A percentile compares a stretch with the other conserved stretches of the same genome.
Evolutionary conservation across 1,140 invertebrate genomes (phyloP).

Genomic region (Bilobella aurantiaca): DNA sequence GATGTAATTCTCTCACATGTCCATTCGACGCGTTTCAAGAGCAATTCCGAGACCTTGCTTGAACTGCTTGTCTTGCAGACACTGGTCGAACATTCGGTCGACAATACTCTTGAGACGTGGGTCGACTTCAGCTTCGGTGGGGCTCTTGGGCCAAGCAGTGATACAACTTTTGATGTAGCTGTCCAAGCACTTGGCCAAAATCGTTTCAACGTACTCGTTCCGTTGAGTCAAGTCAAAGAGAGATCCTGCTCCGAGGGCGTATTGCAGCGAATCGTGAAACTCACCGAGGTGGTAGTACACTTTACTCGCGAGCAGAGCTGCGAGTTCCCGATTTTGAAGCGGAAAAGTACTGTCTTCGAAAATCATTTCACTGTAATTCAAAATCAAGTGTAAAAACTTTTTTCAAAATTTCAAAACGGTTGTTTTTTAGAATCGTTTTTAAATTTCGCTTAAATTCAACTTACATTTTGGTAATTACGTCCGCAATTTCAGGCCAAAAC

Average conservation of each 20-base stretch:
- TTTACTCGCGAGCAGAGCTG: slow-evolving; percentile 94
- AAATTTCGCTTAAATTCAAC: too few relatives aligned
- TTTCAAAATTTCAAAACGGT: not conserved
- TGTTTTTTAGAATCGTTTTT: not conserved
- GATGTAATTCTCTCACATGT: slow-evolving; percentile 51
- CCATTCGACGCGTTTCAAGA: slow-evolving; percentile 89
- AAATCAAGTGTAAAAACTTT: slow-evolving; percentile 12
- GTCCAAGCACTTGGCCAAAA: slow-evolving; percentile 90
- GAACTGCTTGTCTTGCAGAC: slow-evolving; percentile 77
- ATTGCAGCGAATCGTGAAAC: slow-evolving; percentile 89
- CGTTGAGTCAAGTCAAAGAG: slow-evolving; percentile 87
- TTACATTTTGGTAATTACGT: slow-evolving; percentile 92
- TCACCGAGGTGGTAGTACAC: slow-evolving; percentile 96
- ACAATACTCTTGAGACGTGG: slow-evolving; percentile 83
- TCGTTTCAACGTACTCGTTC: slow-evolving; percentile 94
- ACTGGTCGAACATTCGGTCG: slow-evolving; percentile 92
- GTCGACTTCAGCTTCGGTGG: slow-evolving; percentile 64
- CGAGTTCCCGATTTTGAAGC: slow-evolving; percentile 61
- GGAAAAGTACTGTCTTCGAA: slow-evolving; percentile 81
- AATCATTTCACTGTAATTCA: slow-evolving; percentile 65
- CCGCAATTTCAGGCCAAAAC: slow-evolving; percentile 97
- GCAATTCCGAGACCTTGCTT: slow-evolving; percentile 88
- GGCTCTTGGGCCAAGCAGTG: slow-evolving; percentile 48
- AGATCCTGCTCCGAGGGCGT: slow-evolving; percentile 82
- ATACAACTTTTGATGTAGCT: slow-evolving; percentile 76